phyloP scores from a whole-genome alignment of 2,797 vertebrate genomes.

The Crenichthys baileyi region DNA sequence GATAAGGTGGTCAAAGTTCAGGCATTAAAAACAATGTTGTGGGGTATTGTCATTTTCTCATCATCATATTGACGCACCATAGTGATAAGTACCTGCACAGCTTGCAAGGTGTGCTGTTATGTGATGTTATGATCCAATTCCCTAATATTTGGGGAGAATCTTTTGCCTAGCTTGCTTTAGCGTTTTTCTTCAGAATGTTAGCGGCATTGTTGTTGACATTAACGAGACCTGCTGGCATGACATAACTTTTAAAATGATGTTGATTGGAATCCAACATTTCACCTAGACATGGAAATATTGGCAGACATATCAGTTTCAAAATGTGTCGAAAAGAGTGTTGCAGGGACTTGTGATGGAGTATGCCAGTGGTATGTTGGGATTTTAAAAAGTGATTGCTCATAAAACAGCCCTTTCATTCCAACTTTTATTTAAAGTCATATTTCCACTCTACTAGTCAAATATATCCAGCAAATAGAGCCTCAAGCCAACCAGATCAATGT shows the following conservation, averaged over 20 bases:
- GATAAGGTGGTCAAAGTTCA: neutral
- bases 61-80: neutral
- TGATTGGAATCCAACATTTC: neutral
- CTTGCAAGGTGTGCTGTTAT: neutral
- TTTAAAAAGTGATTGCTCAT: constrained; percentile 44
- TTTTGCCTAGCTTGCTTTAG: neutral
- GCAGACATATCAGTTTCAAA: neutral
- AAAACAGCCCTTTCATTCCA: constrained; percentile 39
- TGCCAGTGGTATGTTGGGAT: constrained; percentile 23
- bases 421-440: constrained; percentile 10
- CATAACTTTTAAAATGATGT: neutral
- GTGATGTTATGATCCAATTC: neutral
- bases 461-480: constrained; percentile 15
- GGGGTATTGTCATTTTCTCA: neutral
- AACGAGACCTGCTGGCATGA: neutral
- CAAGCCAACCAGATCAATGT: constrained; percentile 14
- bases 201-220: neutral
- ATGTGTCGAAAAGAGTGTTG: neutral
- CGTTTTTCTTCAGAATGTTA: neutral
- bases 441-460: constrained; percentile 14
- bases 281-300: neutral
- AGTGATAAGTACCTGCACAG: neutral
- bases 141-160: neutral
- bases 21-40: no score
- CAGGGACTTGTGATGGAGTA: constrained; percentile 24